Percentiles rank a stretch among this genome's conserved stretches.
These are phyloP conservation scores for Phrynocephalus forsythii DNA, from an alignment of 2,797 vertebrate species.

Conservation along the genomic window DNA sequence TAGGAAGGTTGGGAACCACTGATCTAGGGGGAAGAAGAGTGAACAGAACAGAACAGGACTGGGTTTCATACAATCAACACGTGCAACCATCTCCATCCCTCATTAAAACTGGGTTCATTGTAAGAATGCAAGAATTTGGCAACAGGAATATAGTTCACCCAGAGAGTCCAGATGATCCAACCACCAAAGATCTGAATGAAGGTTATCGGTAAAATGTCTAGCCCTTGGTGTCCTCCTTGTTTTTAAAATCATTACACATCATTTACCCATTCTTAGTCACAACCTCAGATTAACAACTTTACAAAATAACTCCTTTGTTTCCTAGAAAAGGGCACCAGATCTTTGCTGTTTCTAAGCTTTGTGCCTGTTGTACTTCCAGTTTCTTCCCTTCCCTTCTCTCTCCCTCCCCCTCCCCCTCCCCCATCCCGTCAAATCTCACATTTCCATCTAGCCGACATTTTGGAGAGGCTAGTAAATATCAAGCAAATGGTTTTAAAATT, in stretches of 20 bases:
- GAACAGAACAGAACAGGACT: not conserved
- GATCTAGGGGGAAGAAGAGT: too few relatives aligned
- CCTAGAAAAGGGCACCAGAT: constrained; percentile 31
- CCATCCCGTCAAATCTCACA: constrained; percentile 22
- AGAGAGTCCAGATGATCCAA: not conserved
- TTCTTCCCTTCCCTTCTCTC: not conserved
- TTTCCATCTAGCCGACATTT: constrained; percentile 40
- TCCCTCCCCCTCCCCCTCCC: not conserved
- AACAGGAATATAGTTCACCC: not conserved
- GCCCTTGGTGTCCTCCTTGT: constrained; percentile 20
- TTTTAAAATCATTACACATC: constrained; percentile 17
- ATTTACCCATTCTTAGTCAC: not conserved
- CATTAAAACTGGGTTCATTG: not conserved
- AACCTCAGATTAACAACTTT: not conserved
- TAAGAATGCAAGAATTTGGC: not conserved
- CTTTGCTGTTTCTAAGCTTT: constrained; percentile 58
- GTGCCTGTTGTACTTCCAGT: constrained; percentile 56
- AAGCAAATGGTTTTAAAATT: constrained; percentile 68
- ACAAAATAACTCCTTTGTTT: constrained; percentile 28
- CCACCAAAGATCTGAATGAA: constrained; percentile 25
- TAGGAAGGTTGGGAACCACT: too few relatives aligned
- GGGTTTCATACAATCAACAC: not conserved
- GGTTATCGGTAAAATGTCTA: constrained; percentile 53
- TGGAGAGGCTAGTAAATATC: constrained; percentile 43
- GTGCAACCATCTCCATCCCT: not conserved